These are phyloP conservation scores for Cheilosia pagana DNA, from an alignment of 2,888 invertebrate species.

Conservation along the genomic window DNA sequence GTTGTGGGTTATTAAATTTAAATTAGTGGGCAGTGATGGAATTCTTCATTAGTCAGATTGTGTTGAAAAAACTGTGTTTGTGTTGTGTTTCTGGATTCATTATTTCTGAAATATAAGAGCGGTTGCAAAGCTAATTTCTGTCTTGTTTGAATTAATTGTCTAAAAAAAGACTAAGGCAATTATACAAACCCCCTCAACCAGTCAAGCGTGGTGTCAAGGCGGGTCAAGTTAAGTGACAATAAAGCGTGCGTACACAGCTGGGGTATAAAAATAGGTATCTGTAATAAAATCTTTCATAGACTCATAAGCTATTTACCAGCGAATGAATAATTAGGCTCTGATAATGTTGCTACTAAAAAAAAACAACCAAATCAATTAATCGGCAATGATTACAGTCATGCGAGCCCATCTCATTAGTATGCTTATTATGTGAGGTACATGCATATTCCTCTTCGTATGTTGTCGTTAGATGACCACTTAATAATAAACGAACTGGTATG, in stretches of 20 bases:
- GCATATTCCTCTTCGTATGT: background rate
- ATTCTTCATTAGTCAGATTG: constrained; percentile 4
- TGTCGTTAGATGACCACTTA: background rate
- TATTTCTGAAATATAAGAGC: constrained; percentile 1
- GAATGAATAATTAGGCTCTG: background rate
- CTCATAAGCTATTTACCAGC: background rate
- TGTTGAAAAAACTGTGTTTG: background rate
- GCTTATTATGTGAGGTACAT: background rate
- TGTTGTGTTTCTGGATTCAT: background rate
- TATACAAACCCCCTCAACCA: background rate
- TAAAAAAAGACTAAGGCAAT: constrained; percentile 3
- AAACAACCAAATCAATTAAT: background rate
- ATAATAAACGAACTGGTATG: no score
- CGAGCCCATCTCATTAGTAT: background rate
- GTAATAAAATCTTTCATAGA: background rate
- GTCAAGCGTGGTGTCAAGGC: background rate
- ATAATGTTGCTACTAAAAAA: background rate
- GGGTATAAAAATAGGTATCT: background rate
- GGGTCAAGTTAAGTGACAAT: background rate
- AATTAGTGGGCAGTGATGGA: constrained; percentile 10
- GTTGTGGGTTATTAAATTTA: constrained; percentile 8
- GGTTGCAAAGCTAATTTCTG: background rate
- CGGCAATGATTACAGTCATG: background rate
- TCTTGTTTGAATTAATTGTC: constrained; percentile 1
- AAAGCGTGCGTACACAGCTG: background rate